phyloP scores from a whole-genome alignment of 2,113 vertebrate genomes.

The Dicerorhinus sumatrensis region DNA sequence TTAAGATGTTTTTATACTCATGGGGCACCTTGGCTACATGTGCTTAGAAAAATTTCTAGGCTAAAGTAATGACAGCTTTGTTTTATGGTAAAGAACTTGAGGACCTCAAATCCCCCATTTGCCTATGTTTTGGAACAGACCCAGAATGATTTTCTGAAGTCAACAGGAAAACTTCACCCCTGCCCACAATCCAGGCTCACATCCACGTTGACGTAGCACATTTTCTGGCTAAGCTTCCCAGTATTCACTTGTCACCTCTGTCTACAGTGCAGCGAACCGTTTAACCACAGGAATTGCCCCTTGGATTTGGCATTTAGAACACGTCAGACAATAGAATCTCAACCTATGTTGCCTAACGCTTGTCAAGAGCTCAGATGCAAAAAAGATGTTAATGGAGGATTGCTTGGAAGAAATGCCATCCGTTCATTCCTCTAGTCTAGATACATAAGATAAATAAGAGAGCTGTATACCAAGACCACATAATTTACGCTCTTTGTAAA shows the following conservation, averaged over 20 bases:
- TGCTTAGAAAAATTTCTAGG: neutral
- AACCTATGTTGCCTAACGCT: neutral
- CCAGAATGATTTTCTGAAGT: neutral
- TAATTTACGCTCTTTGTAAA: neutral
- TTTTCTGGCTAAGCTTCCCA: neutral
- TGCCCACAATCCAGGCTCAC: neutral
- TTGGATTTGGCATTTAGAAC: neutral
- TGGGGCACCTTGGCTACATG: neutral
- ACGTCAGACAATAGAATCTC: neutral
- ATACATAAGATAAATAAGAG: neutral
- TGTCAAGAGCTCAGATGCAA: neutral
- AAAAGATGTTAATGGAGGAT: neutral
- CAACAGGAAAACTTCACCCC: neutral
- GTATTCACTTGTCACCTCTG: accelerated
- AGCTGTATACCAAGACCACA: neutral
- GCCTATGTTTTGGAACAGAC: neutral
- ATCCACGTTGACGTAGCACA: neutral
- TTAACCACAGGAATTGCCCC: neutral
- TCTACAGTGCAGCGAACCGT: neutral
- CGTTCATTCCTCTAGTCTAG: neutral
- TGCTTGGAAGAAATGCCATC: neutral
- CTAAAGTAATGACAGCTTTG: neutral
- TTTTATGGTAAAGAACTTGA: neutral
- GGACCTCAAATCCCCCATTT: neutral
- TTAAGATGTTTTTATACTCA: neutral